Evolutionary conservation across 1,140 invertebrate genomes (phyloP).

Genomic region (Laupala kohalensis): DNA sequence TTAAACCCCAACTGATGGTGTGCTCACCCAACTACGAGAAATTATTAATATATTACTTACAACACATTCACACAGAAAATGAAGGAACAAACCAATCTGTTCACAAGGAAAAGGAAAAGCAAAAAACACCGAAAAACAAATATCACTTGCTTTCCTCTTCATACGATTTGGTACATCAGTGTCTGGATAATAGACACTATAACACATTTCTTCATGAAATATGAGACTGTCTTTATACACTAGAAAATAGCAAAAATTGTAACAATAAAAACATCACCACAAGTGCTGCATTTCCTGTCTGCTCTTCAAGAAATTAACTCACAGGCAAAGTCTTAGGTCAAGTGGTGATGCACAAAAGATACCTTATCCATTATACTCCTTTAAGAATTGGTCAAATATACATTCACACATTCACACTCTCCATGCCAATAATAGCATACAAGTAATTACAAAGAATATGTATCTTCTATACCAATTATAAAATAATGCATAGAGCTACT

Average conservation of each 20-base stretch:
- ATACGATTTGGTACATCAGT: background rate
- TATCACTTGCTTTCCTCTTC: background rate
- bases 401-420: background rate
- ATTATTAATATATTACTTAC: background rate
- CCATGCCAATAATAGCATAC: background rate
- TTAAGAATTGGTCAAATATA: background rate
- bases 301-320: background rate
- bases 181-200: background rate
- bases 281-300: background rate
- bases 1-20: background rate
- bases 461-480: background rate
- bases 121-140: background rate
- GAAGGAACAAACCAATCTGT: background rate
- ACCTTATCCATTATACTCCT: background rate
- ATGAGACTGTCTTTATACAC: background rate
- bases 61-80: background rate
- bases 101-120: background rate
- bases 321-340: background rate
- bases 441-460: background rate
- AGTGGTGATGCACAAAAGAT: background rate
- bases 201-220: background rate
- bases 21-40: too few relatives aligned
- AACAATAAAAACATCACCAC: background rate
- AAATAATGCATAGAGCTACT: background rate
- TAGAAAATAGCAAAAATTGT: background rate